Conservation (phyloP, 1,140 invertebrate species). For the Ruditapes philippinarum region DNA sequence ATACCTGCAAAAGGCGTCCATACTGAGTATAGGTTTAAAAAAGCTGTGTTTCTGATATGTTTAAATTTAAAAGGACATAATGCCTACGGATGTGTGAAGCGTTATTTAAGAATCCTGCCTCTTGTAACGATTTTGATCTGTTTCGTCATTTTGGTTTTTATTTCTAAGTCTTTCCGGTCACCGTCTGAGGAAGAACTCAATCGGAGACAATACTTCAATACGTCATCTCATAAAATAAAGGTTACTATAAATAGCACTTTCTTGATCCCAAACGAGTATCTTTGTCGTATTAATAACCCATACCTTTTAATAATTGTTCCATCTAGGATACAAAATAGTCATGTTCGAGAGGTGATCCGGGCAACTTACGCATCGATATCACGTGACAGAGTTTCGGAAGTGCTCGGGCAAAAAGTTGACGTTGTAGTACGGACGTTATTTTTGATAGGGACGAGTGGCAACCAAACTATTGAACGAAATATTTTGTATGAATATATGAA, state of each 20-base stretch:
- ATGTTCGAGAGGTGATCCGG: neutral
- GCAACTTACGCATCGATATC: neutral
- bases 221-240: neutral
- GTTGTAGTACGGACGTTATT: conserved; percentile 11
- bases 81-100: no score
- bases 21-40: no score
- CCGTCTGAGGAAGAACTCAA: no score
- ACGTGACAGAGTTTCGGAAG: neutral
- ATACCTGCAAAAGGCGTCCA: no score
- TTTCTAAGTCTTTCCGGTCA: no score
- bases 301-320: conserved; percentile 5
- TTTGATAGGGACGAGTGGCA: conserved; percentile 1
- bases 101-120: no score
- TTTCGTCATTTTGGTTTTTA: no score
- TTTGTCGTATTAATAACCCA: neutral
- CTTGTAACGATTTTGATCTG: no score
- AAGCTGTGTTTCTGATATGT: no score
- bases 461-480: neutral
- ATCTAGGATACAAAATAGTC: neutral
- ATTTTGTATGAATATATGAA: conserved; percentile 48
- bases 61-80: no score
- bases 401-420: neutral
- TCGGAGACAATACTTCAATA: no score
- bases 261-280: neutral
- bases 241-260: neutral